Evolutionary conservation across 2,797 vertebrate genomes (phyloP).

Genomic region (Falco rusticolus): DNA sequence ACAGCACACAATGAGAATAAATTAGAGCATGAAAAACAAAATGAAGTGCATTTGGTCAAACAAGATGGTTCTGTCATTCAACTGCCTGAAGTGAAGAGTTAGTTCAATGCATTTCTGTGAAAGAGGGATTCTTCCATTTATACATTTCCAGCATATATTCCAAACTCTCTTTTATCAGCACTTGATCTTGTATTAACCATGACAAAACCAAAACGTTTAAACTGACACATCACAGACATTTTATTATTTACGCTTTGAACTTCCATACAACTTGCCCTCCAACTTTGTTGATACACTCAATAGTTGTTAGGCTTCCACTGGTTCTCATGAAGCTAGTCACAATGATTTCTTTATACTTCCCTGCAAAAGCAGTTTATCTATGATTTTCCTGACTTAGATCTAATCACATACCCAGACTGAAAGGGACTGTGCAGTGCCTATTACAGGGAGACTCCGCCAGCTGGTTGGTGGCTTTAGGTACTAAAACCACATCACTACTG

Average conservation of each 20-base stretch:
- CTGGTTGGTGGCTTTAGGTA: not conserved
- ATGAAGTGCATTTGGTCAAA: not conserved
- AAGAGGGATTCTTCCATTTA: not conserved
- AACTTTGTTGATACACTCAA: not conserved
- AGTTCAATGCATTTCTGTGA: not conserved
- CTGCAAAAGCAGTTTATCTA: not conserved
- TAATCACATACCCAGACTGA: not conserved
- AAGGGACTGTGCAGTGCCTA: not conserved
- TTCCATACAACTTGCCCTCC: not conserved
- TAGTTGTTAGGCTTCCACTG: not conserved
- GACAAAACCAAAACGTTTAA: not conserved
- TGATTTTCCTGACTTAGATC: not conserved
- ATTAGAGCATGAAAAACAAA: slow-evolving; percentile 13
- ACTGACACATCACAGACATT: not conserved
- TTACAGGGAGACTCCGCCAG: not conserved
- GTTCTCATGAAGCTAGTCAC: not conserved
- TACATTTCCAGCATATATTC: not conserved
- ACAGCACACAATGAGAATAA: slow-evolving; percentile 38
- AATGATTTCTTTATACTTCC: not conserved
- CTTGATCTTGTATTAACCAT: not conserved
- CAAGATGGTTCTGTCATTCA: not conserved
- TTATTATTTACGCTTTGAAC: not conserved
- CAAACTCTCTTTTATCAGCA: not conserved
- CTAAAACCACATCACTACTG: not conserved
- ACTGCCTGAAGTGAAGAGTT: not conserved